These are phyloP conservation scores for Scleropages formosus DNA, from an alignment of 2,797 vertebrate species.

Conservation along the genomic window DNA sequence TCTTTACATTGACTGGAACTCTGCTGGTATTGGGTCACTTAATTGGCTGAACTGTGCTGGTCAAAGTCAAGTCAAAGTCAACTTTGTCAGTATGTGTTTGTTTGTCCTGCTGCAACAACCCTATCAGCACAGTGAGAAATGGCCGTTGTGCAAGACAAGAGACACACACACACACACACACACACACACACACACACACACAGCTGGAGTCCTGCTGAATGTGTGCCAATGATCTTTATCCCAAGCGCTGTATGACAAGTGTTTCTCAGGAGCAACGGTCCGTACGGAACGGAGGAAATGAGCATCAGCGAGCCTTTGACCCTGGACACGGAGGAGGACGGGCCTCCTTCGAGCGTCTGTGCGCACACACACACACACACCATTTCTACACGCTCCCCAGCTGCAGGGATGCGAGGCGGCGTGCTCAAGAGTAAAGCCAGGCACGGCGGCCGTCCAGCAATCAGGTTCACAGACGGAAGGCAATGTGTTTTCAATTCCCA, in stretches of 20 bases:
- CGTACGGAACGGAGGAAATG: conserved; percentile 56
- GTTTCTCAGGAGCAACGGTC: conserved; percentile 56
- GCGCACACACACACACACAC: background rate
- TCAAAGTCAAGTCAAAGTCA: too few relatives aligned
- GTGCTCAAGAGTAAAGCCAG: background rate
- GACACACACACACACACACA: background rate
- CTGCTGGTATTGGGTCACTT: conserved; percentile 4
- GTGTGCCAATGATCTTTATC: conserved; percentile 42
- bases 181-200: background rate
- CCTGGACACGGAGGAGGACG: conserved; percentile 34
- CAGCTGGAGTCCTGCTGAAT: conserved; percentile 3
- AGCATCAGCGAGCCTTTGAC: conserved; percentile 48
- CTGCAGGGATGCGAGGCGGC: conserved; percentile 1
- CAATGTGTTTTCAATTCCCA: conserved; percentile 59
- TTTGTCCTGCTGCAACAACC: background rate
- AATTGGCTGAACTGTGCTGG: too few relatives aligned
- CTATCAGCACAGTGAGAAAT: background rate
- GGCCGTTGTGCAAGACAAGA: conserved; percentile 4
- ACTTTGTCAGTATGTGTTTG: too few relatives aligned
- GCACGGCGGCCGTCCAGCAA: conserved; percentile 34
- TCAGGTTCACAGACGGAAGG: conserved; percentile 51
- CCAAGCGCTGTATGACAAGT: conserved; percentile 52
- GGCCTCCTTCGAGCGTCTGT: background rate
- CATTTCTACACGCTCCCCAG: conserved; percentile 1
- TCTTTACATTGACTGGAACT: too few relatives aligned